phyloP scores from a whole-genome alignment of 2,113 vertebrate species.

The Amia ocellicauda region DNA sequence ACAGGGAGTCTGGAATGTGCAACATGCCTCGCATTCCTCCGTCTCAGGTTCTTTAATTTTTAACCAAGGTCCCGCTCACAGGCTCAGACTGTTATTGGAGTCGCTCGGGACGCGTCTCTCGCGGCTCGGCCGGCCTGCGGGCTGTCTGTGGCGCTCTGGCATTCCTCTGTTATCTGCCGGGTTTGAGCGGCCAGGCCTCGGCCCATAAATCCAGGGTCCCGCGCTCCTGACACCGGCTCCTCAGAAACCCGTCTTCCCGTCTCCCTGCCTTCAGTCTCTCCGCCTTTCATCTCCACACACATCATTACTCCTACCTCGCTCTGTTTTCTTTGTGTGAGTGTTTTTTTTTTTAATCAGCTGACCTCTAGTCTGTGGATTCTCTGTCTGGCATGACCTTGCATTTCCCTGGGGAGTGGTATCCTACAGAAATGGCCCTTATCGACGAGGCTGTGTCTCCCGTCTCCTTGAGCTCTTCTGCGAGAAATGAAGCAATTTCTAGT shows the following conservation, averaged over 20 bases:
- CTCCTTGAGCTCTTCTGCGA: no score
- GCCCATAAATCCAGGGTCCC: background rate
- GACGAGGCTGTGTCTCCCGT: no score
- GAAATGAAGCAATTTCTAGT: no score
- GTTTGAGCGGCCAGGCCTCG: background rate
- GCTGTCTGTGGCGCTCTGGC: background rate
- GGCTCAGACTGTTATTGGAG: background rate
- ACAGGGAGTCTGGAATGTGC: background rate
- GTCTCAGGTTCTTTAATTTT: constrained; percentile 21
- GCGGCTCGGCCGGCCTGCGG: background rate
- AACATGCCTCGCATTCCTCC: background rate
- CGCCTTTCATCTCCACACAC: background rate
- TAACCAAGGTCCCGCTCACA: constrained; percentile 6
- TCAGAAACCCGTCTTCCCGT: background rate
- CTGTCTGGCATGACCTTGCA: no score
- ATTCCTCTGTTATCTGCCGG: constrained; percentile 10
- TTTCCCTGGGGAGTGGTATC: no score
- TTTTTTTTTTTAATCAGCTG: background rate
- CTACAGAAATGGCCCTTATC: no score
- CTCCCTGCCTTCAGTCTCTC: background rate
- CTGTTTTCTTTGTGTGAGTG: background rate
- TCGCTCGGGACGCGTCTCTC: background rate
- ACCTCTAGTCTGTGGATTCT: background rate
- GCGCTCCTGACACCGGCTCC: background rate
- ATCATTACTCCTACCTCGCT: background rate